Percentiles rank a stretch among this genome's conserved stretches.
These are phyloP conservation scores for Lerista edwardsae DNA, from an alignment of 2,797 vertebrate genomes.

Conservation along the genomic window DNA sequence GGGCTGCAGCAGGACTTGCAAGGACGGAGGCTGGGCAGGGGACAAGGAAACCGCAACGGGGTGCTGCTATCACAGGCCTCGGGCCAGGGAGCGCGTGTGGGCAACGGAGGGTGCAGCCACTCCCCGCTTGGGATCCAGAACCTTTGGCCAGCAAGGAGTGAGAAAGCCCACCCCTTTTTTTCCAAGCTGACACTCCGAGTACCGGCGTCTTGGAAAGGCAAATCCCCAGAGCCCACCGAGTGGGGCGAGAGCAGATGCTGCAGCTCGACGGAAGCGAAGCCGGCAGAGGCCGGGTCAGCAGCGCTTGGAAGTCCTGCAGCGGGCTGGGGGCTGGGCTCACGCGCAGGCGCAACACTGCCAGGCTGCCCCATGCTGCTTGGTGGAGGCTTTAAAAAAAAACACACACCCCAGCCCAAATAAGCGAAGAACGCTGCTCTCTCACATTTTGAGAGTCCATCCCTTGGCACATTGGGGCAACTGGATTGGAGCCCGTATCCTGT, in stretches of 20 bases:
- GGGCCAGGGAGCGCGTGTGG: not conserved
- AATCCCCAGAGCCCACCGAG: not conserved
- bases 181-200: not conserved
- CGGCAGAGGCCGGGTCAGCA: too few relatives aligned
- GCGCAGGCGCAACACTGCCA: not conserved
- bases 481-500: not conserved
- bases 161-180: not conserved
- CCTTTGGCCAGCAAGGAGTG: not conserved
- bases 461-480: not conserved
- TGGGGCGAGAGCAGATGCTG: not conserved
- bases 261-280: not conserved
- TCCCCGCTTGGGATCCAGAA: not conserved
- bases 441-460: not conserved
- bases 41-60: not conserved
- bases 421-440: too few relatives aligned
- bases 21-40: too few relatives aligned
- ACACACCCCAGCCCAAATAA: too few relatives aligned
- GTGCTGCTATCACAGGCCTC: not conserved
- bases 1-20: too few relatives aligned
- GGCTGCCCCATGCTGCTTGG: not conserved
- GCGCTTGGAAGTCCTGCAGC: too few relatives aligned
- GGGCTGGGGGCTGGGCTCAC: too few relatives aligned
- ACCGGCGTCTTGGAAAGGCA: not conserved
- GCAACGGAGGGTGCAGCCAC: not conserved
- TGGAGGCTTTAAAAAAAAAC: too few relatives aligned